Percentiles rank a stretch among this genome's conserved stretches.
These are phyloP conservation scores for Baryphthengus martii DNA, from an alignment of 2,113 vertebrate species.

Conservation along the genomic window DNA sequence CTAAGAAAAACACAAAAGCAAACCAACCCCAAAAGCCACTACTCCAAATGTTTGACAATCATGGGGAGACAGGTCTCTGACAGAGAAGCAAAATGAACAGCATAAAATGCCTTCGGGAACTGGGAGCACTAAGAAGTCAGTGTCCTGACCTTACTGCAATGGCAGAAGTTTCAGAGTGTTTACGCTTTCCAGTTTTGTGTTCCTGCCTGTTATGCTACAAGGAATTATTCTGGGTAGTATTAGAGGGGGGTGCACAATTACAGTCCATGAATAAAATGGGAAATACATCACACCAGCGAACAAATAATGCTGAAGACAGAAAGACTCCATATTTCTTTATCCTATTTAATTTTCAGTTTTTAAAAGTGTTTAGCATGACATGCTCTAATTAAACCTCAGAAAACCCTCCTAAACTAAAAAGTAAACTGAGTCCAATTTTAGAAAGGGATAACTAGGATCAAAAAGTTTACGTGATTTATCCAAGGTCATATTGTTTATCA, in stretches of 20 bases:
- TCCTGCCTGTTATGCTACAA: not conserved
- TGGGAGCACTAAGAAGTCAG: conserved; percentile 49
- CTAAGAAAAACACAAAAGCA: conserved; percentile 7
- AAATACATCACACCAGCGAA: not conserved
- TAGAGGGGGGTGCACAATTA: not conserved
- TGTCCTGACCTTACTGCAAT: conserved; percentile 54
- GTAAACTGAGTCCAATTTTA: not conserved
- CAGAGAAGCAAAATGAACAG: conserved; percentile 62
- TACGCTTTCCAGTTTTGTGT: too few species aligned
- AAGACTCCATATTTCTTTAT: not conserved
- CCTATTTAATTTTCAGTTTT: not conserved
- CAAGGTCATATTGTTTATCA: not conserved
- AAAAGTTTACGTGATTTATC: not conserved
- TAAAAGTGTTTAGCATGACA: not conserved
- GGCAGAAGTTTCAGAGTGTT: conserved; percentile 48
- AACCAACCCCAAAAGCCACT: too few species aligned
- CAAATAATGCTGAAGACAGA: not conserved
- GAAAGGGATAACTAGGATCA: not conserved
- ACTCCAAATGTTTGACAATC: conserved; percentile 32
- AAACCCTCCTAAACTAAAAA: not conserved
- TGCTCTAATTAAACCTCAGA: not conserved
- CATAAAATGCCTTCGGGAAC: conserved; percentile 59
- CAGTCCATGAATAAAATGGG: not conserved
- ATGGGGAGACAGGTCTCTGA: conserved; percentile 33
- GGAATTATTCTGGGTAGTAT: conserved; percentile 19